Percentiles rank a stretch among this genome's conserved stretches.
Evolutionary conservation across 2,888 invertebrate species (phyloP).

Genomic region (Rotaria sp.): DNA sequence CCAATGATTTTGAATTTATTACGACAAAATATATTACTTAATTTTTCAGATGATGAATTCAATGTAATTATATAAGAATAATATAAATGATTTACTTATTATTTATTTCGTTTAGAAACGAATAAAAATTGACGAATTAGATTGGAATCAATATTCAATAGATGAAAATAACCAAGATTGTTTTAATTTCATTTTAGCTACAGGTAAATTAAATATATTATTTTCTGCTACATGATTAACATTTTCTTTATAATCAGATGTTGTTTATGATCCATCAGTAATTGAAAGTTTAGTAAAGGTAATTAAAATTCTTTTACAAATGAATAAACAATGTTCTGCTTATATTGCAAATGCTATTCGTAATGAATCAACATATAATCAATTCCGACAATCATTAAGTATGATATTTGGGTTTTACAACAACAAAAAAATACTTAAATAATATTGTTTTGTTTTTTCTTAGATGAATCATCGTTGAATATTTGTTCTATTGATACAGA

Average conservation of each 20-base stretch:
- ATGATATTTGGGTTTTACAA: neutral
- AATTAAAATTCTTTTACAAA: neutral
- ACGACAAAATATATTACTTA: neutral
- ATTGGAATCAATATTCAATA: neutral
- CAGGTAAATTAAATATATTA: neutral
- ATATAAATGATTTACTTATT: neutral
- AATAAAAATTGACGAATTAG: neutral
- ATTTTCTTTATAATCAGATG: neutral
- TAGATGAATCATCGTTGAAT: neutral
- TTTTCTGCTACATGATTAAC: too few species aligned
- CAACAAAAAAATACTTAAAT: too few species aligned
- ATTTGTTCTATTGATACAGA: neutral
- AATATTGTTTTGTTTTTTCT: neutral
- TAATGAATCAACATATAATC: neutral
- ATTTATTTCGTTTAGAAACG: neutral
- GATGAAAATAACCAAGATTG: neutral
- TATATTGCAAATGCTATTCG: constrained; percentile 16
- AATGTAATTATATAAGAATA: neutral
- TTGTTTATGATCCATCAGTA: constrained; percentile 5
- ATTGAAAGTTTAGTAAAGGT: neutral
- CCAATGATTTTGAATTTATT: neutral
- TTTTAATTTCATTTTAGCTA: neutral
- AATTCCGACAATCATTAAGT: neutral
- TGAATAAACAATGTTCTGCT: neutral
- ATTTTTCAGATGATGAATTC: neutral